These are phyloP conservation scores for Marmota flaviventris DNA, from an alignment of 2,113 vertebrate genomes.

Conservation along the genomic window DNA sequence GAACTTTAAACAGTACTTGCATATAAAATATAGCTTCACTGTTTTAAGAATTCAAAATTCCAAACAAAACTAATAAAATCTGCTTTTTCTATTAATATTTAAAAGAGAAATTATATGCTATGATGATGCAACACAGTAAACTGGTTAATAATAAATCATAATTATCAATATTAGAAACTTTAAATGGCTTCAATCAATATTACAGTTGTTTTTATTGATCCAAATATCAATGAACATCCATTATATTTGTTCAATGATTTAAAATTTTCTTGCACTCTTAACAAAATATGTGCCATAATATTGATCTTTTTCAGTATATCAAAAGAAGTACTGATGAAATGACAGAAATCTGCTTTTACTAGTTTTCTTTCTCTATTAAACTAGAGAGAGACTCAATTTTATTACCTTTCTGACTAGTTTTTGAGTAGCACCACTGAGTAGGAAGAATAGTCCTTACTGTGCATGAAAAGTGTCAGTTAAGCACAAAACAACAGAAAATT, in stretches of 20 bases:
- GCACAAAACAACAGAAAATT: background rate
- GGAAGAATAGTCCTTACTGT: background rate
- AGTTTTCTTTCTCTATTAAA: background rate
- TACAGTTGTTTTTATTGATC: constrained; percentile 54
- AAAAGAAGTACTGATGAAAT: background rate
- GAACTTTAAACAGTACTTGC: background rate
- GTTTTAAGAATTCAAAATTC: background rate
- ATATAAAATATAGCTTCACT: background rate
- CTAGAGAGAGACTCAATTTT: background rate
- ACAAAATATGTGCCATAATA: background rate
- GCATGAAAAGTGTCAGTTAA: background rate
- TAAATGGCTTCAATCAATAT: constrained; percentile 47
- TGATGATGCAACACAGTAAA: background rate
- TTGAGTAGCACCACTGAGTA: background rate
- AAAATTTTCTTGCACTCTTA: background rate
- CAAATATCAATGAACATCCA: constrained; percentile 50
- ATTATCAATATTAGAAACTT: background rate
- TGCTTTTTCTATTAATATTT: constrained; percentile 27
- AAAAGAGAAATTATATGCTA: constrained; percentile 15
- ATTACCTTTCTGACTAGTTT: background rate
- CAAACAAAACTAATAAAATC: background rate
- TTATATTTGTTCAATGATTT: constrained; percentile 60
- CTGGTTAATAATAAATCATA: constrained; percentile 45
- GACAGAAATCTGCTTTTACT: background rate
- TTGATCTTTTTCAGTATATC: background rate